Conservation (phyloP, 2,797 vertebrate species). For the Lithobates pipiens region DNA sequence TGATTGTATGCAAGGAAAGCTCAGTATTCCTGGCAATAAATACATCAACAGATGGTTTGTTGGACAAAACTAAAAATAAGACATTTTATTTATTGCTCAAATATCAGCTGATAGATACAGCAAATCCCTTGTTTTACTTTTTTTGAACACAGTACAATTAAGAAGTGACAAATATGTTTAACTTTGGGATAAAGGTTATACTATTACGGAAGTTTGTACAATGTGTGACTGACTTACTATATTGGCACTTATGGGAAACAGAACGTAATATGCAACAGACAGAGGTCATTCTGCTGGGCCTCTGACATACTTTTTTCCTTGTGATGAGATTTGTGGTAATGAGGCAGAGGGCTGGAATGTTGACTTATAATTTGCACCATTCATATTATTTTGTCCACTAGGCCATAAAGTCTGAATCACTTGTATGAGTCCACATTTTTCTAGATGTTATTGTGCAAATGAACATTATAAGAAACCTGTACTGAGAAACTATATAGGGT, state of each 20-base stretch:
- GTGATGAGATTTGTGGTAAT: slow-evolving; percentile 31
- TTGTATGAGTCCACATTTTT: not conserved
- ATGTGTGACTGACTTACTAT: slow-evolving; percentile 23
- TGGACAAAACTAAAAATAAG: too few species aligned
- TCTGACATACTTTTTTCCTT: slow-evolving; percentile 1
- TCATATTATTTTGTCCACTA: not conserved
- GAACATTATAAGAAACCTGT: not conserved
- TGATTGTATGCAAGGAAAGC: too few species aligned
- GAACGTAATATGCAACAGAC: not conserved
- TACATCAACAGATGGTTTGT: too few species aligned
- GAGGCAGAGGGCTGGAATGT: slow-evolving; percentile 42
- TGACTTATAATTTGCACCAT: slow-evolving; percentile 2
- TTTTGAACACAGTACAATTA: slow-evolving; percentile 36
- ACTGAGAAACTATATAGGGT: too few species aligned
- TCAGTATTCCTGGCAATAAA: too few species aligned
- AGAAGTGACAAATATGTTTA: not conserved
- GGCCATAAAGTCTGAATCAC: not conserved
- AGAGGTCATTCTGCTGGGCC: slow-evolving; percentile 11
- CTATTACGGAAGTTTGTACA: not conserved
- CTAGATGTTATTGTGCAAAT: not conserved
- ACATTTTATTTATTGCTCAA: not conserved
- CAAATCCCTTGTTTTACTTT: not conserved
- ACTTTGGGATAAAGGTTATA: slow-evolving; percentile 26
- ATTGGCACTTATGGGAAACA: not conserved
- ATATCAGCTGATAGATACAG: not conserved